Evolutionary conservation across 2,113 vertebrate species (phyloP), one percentile per base, ranked within the genome.

Genomic region (Phocoena phocoena): DNA sequence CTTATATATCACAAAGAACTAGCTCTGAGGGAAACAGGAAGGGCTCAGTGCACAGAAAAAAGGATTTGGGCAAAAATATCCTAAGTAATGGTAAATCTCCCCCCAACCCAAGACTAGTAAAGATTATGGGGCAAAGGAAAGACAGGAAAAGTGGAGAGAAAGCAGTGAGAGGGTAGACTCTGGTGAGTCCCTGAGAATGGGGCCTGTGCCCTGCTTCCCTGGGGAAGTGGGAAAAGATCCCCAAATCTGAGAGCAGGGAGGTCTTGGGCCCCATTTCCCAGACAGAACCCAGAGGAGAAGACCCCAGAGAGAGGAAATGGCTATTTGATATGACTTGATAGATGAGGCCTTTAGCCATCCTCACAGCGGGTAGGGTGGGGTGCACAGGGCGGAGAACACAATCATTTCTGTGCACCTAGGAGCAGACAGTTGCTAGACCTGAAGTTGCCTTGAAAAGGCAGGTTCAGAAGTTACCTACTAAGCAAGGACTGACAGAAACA

Each of bases 301-400:
- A 70, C 11, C 28, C 70, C 62, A 47, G 38, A 47, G 28, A 71
- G 38, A 93, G n/a, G 55, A 86, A 91, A 38, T 7, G 11, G 31
- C 28, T 82, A 1, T 73, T 74, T 36, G 60, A 21, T 47, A 14
- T 38, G 53, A 65, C 60, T 60, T 41, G 6, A 58, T 47, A n/a
- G 6, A 26, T 9, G 28, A 79, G 79, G 31, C 23, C 17, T 47
- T 41, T 6, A 15, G 73, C 58, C 15, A 84, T 1, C 6, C 25
- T 71, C 73, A 14, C 0, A 8, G 58, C 1, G 33, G 14, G 6
- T 0, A 1, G 5, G 5, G 53, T 26, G 12, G 13, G 21, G 33
- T 25, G 5, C 17, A 3, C 7, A 53, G 71, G 26, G 2, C 3
- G 1, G 50, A 73, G 5, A 53, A 15, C 14, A 36, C 23, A 38